Percentiles rank a stretch among this genome's conserved stretches.
phyloP scores from a whole-genome alignment of 1,140 invertebrate genomes.

The Oryctes rhinoceros region DNA sequence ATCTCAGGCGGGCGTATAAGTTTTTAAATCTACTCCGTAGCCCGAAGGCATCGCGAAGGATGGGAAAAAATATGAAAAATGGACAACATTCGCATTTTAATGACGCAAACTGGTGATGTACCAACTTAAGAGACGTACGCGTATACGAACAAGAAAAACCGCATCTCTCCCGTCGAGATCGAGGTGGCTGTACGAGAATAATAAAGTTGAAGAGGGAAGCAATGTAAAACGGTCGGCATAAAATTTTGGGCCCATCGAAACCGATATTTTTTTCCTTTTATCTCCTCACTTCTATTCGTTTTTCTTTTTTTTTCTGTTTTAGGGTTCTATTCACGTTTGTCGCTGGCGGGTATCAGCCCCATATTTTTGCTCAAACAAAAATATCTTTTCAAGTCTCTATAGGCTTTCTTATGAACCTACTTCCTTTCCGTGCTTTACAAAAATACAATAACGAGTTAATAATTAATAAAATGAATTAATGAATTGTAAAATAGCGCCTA shows the following conservation, averaged over 20 bases:
- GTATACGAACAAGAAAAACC: conserved; percentile 39
- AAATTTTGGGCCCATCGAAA: conserved; percentile 48
- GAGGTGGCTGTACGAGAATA: conserved; percentile 39
- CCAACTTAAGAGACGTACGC: conserved; percentile 41
- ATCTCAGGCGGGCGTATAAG: conserved; percentile 43
- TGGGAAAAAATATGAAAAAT: conserved; percentile 50
- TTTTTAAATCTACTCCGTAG: conserved; percentile 49
- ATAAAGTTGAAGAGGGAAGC: conserved; percentile 50
- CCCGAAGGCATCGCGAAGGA: background rate
- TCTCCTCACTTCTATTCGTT: conserved; percentile 3
- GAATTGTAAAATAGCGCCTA: no score
- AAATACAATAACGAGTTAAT: no score
- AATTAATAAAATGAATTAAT: no score
- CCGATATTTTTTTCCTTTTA: conserved; percentile 31
- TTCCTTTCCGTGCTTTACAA: no score
- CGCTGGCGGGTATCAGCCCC: background rate
- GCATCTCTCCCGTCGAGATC: conserved; percentile 32
- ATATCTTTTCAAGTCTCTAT: background rate
- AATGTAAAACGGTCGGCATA: conserved; percentile 44
- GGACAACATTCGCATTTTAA: conserved; percentile 53
- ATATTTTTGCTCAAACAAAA: conserved; percentile 45
- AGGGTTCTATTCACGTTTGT: conserved; percentile 17
- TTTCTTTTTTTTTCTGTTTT: conserved; percentile 20
- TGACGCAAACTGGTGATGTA: conserved; percentile 48
- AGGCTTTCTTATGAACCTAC: no score